Conservation (phyloP, 2,113 vertebrate species). For the Turnix velox region DNA sequence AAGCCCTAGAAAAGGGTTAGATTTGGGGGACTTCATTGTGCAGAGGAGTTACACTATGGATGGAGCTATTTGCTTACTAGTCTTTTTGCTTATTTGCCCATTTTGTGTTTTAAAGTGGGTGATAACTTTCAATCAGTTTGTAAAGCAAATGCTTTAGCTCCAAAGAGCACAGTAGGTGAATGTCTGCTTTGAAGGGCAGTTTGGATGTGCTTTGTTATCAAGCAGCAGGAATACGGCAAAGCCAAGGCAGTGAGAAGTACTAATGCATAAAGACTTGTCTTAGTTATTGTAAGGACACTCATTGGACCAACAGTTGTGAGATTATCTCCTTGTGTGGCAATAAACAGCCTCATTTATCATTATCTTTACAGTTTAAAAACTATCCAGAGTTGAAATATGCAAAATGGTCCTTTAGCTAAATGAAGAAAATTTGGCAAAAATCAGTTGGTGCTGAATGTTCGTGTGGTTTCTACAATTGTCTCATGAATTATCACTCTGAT, state of each 20-base stretch:
- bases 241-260: neutral
- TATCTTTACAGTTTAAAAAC: neutral
- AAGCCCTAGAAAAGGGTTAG: neutral
- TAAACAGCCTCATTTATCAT: conserved; percentile 31
- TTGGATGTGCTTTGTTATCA: neutral
- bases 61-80: neutral
- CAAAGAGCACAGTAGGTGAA: neutral
- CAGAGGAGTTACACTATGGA: neutral
- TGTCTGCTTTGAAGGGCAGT: neutral
- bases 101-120: neutral
- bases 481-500: conserved; percentile 5
- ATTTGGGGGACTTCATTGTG: neutral
- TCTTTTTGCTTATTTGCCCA: neutral
- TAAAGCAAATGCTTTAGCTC: neutral
- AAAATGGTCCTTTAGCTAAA: neutral
- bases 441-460: neutral
- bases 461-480: conserved; percentile 10
- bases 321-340: neutral
- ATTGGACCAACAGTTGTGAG: neutral
- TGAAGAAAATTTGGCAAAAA: conserved; percentile 17
- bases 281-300: neutral
- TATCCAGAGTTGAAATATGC: neutral
- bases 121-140: neutral
- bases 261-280: neutral
- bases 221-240: neutral